Conservation (phyloP, 2,888 invertebrate genomes). For the Zonitis immaculata region DNA sequence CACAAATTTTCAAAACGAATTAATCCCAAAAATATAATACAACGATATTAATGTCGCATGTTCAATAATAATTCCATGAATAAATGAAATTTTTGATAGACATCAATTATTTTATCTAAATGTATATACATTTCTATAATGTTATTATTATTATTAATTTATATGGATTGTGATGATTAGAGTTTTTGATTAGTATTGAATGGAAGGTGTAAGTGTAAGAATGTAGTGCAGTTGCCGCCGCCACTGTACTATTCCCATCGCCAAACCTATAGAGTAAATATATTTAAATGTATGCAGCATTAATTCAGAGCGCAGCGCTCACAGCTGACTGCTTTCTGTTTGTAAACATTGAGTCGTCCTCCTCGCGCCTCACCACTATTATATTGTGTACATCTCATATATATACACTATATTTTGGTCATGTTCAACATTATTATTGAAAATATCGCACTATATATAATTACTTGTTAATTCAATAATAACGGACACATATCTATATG, state of each 20-base stretch:
- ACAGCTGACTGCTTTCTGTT: constrained; percentile 51
- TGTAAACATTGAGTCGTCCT: constrained; percentile 44
- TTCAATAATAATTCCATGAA: not conserved
- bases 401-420: constrained; percentile 11
- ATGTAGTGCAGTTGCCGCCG: not conserved
- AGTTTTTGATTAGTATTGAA: not conserved
- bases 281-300: constrained; percentile 52
- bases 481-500: no score
- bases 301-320: constrained; percentile 50
- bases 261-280: constrained; percentile 41
- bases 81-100: no score
- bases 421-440: constrained; percentile 20
- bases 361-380: constrained; percentile 23
- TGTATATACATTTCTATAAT: no score
- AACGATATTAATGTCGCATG: not conserved
- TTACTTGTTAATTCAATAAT: no score
- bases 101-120: no score
- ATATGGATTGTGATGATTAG: no score
- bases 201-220: not conserved
- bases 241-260: not conserved
- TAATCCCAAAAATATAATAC: not conserved
- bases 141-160: no score
- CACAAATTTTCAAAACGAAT: not conserved
- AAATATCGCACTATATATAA: no score
- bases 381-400: no score